Base-by-base conservation (phyloP, 30 jellyfish, hydroid and myxozoan species). In the Chrysaora quinquecirrha region DNA sequence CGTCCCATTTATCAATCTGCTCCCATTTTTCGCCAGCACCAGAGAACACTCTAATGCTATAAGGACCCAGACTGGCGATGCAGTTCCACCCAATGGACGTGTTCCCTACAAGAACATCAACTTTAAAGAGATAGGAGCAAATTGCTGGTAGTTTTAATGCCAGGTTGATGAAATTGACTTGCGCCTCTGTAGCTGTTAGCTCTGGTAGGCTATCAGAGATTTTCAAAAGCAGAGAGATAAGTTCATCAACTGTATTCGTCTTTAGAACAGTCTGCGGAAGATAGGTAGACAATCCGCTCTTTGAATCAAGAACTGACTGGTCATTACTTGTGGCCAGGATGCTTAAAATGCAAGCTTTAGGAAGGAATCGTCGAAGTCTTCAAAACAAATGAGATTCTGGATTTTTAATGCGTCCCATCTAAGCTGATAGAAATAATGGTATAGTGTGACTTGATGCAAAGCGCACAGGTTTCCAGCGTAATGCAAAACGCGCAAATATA, bases 341-440 rank as follows among this genome's bases (percentile, higher is more conserved):
- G 71, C 77, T 20, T 76, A 34, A 34, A 80, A 80, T 4, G 76
- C 83, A 30, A 80, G 83, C 43, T 80, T 65, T 30, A 80, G 16
- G 68, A 58, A 67, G 31, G 71, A 62, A 32, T 80, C 90, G n/a
- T 80, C 75, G 65, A 24, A 80, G 27, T 64, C 83, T 2, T 80
- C 76, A n/a, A 80, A 56, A 2, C 74, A 47, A 34, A 80, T 38
- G n/a, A 80, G 82, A 49, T 80, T 80, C 49, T 80, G 90, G 76
- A 47, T 48, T 52, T 64, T 80, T 31, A 80, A 63, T 34, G 71
- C 52, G 74, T 80, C 90, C 90, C 90, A 80, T 43, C 90, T 65
- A 33, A 80, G 60, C 76, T 80, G 90, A 29, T 80, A 79, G 47
- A 48, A 80, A 1, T 63, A 49, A 29, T 50, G 56, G 22, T 79